Conservation (phyloP, 2,113 vertebrate genomes). For the Rhombomys opimus region DNA sequence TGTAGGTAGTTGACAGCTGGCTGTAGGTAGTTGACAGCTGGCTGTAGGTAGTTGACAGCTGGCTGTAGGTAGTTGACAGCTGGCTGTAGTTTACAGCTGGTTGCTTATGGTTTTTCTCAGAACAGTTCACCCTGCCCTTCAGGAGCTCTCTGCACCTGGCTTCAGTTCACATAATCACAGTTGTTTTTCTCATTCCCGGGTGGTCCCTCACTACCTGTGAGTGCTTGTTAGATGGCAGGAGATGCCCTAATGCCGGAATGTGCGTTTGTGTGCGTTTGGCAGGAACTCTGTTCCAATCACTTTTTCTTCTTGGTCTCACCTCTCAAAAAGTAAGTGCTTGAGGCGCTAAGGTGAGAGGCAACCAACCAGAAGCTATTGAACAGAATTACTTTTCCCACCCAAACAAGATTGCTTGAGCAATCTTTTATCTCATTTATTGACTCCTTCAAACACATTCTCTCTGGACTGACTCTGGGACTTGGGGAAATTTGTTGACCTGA, state of each 20-base stretch:
- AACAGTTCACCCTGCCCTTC: no score
- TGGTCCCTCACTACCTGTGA: background rate
- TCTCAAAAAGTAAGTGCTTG: conserved; percentile 39
- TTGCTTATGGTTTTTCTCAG: no score
- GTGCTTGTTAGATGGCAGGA: background rate
- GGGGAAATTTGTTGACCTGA: background rate
- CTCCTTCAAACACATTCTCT: background rate
- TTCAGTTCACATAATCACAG: no score
- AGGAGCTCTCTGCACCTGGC: no score
- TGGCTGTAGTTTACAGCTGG: no score
- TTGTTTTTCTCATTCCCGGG: no score
- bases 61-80: no score
- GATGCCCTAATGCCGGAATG: background rate
- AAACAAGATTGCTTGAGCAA: background rate
- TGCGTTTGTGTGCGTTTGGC: no score
- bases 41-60: no score
- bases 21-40: no score
- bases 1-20: no score
- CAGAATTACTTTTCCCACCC: background rate
- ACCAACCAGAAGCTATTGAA: background rate
- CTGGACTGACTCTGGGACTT: background rate
- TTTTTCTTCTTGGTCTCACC: background rate
- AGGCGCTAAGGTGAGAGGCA: conserved; percentile 1
- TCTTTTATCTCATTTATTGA: background rate
- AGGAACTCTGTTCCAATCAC: background rate